Evolutionary conservation across 2,797 vertebrate genomes (phyloP), one percentile per base, ranked within the genome.

Genomic region (Pelobates cultripes): DNA sequence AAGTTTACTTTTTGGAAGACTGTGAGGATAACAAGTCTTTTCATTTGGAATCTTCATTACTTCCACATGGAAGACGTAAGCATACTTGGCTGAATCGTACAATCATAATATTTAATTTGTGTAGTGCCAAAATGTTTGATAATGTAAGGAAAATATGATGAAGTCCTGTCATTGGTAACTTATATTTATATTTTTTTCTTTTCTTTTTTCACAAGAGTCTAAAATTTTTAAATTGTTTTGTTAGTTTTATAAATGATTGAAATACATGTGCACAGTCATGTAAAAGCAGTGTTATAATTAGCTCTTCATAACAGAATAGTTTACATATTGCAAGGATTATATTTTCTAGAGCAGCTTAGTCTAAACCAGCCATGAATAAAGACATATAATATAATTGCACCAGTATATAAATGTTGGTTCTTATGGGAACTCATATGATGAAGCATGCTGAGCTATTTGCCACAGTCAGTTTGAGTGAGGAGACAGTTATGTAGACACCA

Each of bases 61-160:
- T 43, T 74, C 10, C 72, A 61, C 55, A 74, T 74, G 55, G 55
- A 43, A 43, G 14, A 70, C 44, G 6, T n/a, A 6, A 17, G 42
- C 12, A 7, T 13, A 43, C 13, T 45, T 81, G 73, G 67, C 73
- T 63, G 13, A 41, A 70, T 55, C 41, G 42, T 14, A 51, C 60
- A 17, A 53, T 43, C 63, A 61, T 47, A 70, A 71, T 60, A 43
- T n/a, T 45, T 70, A 43, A 7, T 68, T 70, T 43, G 47, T 70
- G 17, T 70, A 43, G 15, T 55, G 43, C 60, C 64, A 43, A 64
- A 55, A 57, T 75, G 17, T 10, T 13, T n/a, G 9, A 12, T 17
- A 40, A n/a, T 41, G 28, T 44, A 63, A 47, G 17, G 3, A 6
- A 13, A 63, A 47, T 28, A 15, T 47, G 41, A 43, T 57, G 3